Evolutionary conservation across 2,888 invertebrate genomes (phyloP), one percentile per base, ranked within the genome.

Genomic region (Cephalotes varians): DNA sequence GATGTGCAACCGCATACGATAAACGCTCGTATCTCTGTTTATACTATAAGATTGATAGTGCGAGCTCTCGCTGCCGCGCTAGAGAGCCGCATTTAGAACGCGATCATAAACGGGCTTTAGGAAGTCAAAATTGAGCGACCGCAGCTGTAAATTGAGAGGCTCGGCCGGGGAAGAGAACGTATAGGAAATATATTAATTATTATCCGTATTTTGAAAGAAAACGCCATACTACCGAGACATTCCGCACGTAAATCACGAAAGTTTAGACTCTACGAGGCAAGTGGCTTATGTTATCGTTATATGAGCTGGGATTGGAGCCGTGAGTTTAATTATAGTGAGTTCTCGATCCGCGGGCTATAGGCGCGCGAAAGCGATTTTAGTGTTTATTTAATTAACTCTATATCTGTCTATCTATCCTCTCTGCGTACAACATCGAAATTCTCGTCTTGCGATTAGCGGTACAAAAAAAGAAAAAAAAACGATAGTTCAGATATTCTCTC

Each of bases 21-120:
- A 87, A 87, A 91, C 67, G 82, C 58, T 90, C 87, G 85, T 87
- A 88, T 91, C 90, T 90, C 81, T 89, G 90, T 90, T 91, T 90
- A 91, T 90, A 88, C 87, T 89, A 84, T 85, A 89, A 90, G 91
- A 92, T 91, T 91, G 91, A 92, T 92, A 91, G 74, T 64, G 86
- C 56, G 34, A 44, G 56, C 67, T 71, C 77, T 40, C 76, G 31
- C 40, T 71, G 25, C 18, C 54, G 54, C 37, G 10, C 40, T 31
- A 34, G 64, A 64, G 44, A 71, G 25, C 25, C 56, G 44, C 12
- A 44, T 71, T 44, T 72, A 72, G 77, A 79, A 40, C 56, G 31
- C 25, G 34, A 72, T 71, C 54, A 3, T 77, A 67, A 74, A 25
- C 37, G 21, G 25, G n/a, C 49, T 25, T 76, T 25, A 12, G 31